Percentiles rank a stretch among this genome's conserved stretches.
phyloP scores from a whole-genome alignment of 2,888 invertebrate species.

The Lithophane socia region DNA sequence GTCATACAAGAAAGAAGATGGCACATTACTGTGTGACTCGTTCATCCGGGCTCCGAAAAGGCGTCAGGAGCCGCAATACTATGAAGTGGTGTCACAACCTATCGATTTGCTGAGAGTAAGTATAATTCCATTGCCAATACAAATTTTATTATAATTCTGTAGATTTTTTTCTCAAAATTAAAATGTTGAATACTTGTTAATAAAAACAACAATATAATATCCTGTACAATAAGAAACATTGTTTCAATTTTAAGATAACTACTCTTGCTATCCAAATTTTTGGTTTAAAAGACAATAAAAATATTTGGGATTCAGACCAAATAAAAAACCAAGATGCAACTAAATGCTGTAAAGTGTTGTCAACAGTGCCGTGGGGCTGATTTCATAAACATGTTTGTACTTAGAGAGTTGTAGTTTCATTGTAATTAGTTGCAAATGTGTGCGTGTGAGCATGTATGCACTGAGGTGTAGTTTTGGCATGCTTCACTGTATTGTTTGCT shows the following conservation, averaged over 20 bases:
- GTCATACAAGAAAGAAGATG: constrained; percentile 97
- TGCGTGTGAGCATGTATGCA: no score
- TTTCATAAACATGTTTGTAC: no score
- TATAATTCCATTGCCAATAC: constrained; percentile 11
- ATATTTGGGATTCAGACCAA: background rate
- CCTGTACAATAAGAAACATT: background rate
- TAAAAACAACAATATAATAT: no score
- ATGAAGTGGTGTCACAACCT: constrained; percentile 97
- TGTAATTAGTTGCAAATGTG: no score
- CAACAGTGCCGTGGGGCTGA: no score
- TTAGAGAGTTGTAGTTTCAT: no score
- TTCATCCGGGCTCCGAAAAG: constrained; percentile 98
- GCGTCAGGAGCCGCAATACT: constrained; percentile 97
- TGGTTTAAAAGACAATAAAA: background rate
- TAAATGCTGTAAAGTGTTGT: no score
- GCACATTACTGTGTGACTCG: constrained; percentile 96
- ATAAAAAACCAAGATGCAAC: no score
- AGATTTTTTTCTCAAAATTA: no score
- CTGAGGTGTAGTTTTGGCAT: no score
- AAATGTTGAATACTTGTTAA: no score
- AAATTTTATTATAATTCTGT: background rate
- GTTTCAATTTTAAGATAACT: background rate
- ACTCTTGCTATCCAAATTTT: background rate
- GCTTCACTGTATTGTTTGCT: no score
- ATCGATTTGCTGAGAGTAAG: constrained; percentile 96